phyloP scores from a whole-genome alignment of 2,797 vertebrate species.

The Catostomus latipinnis region DNA sequence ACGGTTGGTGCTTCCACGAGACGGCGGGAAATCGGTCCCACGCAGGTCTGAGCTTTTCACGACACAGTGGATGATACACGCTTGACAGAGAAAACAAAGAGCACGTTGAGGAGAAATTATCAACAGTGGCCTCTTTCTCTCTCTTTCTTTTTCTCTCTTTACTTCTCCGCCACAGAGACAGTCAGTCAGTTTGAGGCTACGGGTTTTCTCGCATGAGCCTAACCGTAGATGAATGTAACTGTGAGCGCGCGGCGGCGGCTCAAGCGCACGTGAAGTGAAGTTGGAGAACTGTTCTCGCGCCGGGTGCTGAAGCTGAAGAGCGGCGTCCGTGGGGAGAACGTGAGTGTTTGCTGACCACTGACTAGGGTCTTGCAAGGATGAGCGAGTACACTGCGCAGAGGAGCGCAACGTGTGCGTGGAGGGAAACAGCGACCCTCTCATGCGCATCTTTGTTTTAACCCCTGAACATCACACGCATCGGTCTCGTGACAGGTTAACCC shows the following conservation, averaged over 20 bases:
- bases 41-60: conserved; percentile 46
- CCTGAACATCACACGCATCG: conserved; percentile 51
- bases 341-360: conserved; percentile 12
- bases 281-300: conserved; percentile 32
- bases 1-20: conserved; percentile 31
- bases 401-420: conserved; percentile 44
- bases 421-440: conserved; percentile 56
- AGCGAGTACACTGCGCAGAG: conserved; percentile 43
- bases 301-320: conserved; percentile 6
- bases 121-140: not conserved
- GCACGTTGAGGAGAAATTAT: conserved; percentile 44
- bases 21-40: conserved; percentile 41
- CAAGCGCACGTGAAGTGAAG: conserved; percentile 27
- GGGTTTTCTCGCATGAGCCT: conserved; percentile 39
- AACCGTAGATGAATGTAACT: conserved; percentile 56
- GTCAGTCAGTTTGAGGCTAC: conserved; percentile 44
- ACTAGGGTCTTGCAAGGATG: conserved; percentile 40
- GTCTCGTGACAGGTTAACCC: conserved; percentile 60
- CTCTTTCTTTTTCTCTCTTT: not conserved
- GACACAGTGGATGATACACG: conserved; percentile 40
- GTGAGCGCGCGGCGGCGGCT: conserved; percentile 6
- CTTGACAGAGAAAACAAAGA: conserved; percentile 42
- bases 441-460: conserved; percentile 59
- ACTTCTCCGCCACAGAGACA: conserved; percentile 20
- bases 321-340: not conserved